These are phyloP conservation scores for Bubo scandiacus DNA, from an alignment of 2,113 vertebrate genomes.

Conservation along the genomic window DNA sequence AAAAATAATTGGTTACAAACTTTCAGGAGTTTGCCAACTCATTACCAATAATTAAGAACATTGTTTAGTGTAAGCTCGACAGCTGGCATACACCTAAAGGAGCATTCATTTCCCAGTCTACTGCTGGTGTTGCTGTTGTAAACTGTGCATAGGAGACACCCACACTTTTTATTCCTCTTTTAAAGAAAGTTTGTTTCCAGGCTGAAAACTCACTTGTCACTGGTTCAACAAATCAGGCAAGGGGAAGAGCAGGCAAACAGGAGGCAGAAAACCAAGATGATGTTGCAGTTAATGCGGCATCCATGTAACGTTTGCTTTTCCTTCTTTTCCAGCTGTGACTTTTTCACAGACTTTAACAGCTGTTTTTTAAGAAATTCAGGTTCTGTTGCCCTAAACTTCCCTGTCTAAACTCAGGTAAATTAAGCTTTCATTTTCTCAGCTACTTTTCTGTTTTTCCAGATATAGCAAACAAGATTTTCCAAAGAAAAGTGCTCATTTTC, in stretches of 20 bases:
- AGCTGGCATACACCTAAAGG: constrained; percentile 42
- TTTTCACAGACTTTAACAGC: background rate
- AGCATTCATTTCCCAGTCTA: background rate
- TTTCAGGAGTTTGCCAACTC: constrained; percentile 23
- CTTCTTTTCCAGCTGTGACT: background rate
- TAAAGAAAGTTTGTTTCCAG: background rate
- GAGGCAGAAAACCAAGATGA: background rate
- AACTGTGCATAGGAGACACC: background rate
- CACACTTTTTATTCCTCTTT: background rate
- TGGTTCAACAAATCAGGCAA: background rate
- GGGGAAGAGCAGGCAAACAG: background rate
- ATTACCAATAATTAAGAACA: constrained; percentile 39
- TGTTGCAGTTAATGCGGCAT: background rate
- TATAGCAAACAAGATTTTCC: background rate
- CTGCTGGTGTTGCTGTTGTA: background rate
- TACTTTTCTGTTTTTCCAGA: background rate
- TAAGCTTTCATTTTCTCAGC: background rate
- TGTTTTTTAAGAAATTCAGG: background rate
- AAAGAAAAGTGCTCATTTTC: background rate
- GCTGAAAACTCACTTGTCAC: background rate
- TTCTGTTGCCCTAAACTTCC: background rate
- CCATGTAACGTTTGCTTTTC: background rate
- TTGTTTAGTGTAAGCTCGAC: background rate
- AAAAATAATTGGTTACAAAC: background rate
- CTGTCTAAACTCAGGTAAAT: background rate